Conservation (phyloP, 2,797 vertebrate species). For the Halcyon leucocephala region DNA sequence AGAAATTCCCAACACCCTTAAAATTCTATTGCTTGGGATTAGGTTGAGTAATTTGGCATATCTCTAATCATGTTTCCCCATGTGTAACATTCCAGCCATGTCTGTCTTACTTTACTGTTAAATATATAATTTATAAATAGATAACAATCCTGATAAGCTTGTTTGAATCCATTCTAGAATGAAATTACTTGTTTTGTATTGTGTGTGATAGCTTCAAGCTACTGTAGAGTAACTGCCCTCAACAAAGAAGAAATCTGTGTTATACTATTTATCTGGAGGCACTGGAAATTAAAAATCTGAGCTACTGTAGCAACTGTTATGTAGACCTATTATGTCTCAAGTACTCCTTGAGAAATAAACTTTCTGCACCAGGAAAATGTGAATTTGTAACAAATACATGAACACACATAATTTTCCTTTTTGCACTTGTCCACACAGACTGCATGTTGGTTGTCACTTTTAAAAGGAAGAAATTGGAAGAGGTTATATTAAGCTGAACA, state of each 20-base stretch:
- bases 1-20: conserved; percentile 56
- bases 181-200: conserved; percentile 71
- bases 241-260: conserved; percentile 65
- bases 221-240: conserved; percentile 61
- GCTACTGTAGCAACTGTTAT: background rate
- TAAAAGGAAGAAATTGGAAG: background rate
- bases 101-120: conserved; percentile 73
- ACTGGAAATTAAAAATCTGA: conserved; percentile 45
- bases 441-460: background rate
- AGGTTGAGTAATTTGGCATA: conserved; percentile 63
- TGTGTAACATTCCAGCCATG: conserved; percentile 65
- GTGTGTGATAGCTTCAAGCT: conserved; percentile 71
- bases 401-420: background rate
- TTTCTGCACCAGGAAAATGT: background rate
- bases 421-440: background rate
- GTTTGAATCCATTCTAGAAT: conserved; percentile 73
- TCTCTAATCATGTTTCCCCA: conserved; percentile 56
- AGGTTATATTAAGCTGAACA: background rate
- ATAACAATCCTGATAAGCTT: conserved; percentile 73
- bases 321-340: background rate
- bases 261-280: conserved; percentile 59
- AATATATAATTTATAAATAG: conserved; percentile 78
- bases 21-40: conserved; percentile 57
- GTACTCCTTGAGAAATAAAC: background rate
- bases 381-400: background rate